Evolutionary conservation across 2,797 vertebrate species (phyloP), one percentile per base, ranked within the genome.

Genomic region (Danionella dracula): DNA sequence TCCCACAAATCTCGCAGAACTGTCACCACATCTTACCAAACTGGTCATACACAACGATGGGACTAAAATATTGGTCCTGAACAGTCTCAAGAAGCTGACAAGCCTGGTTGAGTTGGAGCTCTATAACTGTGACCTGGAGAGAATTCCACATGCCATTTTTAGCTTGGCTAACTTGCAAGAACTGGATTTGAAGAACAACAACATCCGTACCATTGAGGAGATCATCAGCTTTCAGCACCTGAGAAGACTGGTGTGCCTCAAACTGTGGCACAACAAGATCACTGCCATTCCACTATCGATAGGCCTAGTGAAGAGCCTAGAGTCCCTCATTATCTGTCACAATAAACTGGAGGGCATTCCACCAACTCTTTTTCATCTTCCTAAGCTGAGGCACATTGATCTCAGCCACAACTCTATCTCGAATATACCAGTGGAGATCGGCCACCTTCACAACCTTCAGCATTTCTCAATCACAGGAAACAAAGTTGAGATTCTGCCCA

Each of bases 221-320:
- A 90, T 98, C 76, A 94, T 98, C 77, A 98, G 94, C 84, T 97
- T 99, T 82, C 96, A 98, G 81, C 94, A 99, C 79, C 89, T 99
- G 55, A 98, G 94, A 88, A 93, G 94, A 83, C 81, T 99, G 77
- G 93, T 92, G 11, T 98, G 93, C 83, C 92, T 99, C 61, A 99
- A 98, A 79, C 81, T 99, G 71, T 99, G 96, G 96, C 92, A 99
- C 89, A 99, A 99, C 86, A 98, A 96, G 85, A 98, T 99, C 48
- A 90, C 90, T 40, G 90, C 80, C 80, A 97, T 99, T 86, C 95
- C 97, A n/a, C 82, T 91, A 70, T 93, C 93, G 65, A 94, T 99
- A 7, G 93, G 87, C 68, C 91, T 93, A 10, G 85, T 98, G 79
- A 97, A 93, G 83, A 96, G 93, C 78, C 79, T 99, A 46, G 97